Conservation (phyloP, 2,888 invertebrate genomes). For the Osmoderma eremita region DNA sequence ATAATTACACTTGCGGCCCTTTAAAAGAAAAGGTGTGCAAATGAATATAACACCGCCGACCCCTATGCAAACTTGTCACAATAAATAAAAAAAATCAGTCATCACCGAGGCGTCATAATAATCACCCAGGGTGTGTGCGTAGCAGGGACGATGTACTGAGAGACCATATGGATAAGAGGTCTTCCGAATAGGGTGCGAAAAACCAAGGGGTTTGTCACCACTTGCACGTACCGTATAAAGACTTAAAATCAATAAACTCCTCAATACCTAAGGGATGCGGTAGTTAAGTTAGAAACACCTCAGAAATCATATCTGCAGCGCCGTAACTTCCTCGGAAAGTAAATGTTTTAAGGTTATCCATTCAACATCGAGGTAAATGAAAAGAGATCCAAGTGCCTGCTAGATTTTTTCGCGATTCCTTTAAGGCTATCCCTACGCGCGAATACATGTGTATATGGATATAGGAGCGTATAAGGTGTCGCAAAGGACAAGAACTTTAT, state of each 20-base stretch:
- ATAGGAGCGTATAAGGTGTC: slow-evolving; percentile 35
- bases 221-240: slow-evolving; percentile 47
- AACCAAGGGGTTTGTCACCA: slow-evolving; percentile 40
- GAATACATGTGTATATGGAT: not conserved
- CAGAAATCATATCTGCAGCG: slow-evolving; percentile 21
- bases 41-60: slow-evolving; percentile 40
- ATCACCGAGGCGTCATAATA: slow-evolving; percentile 53
- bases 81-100: slow-evolving; percentile 53
- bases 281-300: slow-evolving; percentile 46
- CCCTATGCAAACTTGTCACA: slow-evolving; percentile 49
- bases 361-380: slow-evolving; percentile 28
- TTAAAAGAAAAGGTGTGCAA: slow-evolving; percentile 38
- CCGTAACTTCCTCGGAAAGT: not conserved
- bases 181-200: slow-evolving; percentile 45
- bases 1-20: slow-evolving; percentile 38
- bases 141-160: slow-evolving; percentile 49
- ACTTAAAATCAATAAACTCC: slow-evolving; percentile 52
- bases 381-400: slow-evolving; percentile 30
- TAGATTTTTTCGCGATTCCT: slow-evolving; percentile 32
- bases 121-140: slow-evolving; percentile 43
- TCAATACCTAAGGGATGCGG: slow-evolving; percentile 49
- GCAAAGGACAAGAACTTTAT: slow-evolving; percentile 46
- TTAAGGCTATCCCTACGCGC: slow-evolving; percentile 28
- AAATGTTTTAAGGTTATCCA: not conserved
- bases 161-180: slow-evolving; percentile 53